These are phyloP conservation scores for Apoda limacodes DNA, from an alignment of 2,888 invertebrate species.

Conservation along the genomic window DNA sequence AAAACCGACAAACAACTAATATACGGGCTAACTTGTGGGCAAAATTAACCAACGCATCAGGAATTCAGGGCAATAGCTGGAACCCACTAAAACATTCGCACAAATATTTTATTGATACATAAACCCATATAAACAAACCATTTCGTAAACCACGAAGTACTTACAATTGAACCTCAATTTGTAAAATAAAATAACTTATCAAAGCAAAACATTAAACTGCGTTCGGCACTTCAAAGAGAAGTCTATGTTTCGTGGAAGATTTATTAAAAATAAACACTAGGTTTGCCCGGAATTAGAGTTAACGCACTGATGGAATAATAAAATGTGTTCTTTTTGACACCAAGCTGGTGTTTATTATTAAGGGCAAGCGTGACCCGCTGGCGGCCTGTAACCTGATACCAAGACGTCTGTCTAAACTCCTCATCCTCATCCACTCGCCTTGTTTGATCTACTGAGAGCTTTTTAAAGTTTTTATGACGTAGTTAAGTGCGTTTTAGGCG, in stretches of 20 bases:
- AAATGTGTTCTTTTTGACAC: conserved; percentile 65
- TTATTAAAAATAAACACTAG: conserved; percentile 54
- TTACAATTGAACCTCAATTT: conserved; percentile 20
- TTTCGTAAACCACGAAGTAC: not conserved
- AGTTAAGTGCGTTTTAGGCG: conserved; percentile 59
- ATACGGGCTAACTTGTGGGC: too few relatives aligned
- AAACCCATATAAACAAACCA: conserved; percentile 25
- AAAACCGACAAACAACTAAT: too few relatives aligned
- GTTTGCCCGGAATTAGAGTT: conserved; percentile 33
- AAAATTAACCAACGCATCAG: too few relatives aligned
- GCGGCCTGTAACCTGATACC: conserved; percentile 52
- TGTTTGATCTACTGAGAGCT: conserved; percentile 70
- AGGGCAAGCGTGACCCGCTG: conserved; percentile 64
- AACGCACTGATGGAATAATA: conserved; percentile 61
- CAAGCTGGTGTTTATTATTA: conserved; percentile 67
- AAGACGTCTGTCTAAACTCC: conserved; percentile 53
- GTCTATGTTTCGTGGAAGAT: conserved; percentile 48
- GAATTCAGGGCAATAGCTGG: conserved; percentile 38
- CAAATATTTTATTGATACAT: conserved; percentile 40
- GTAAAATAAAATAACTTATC: conserved; percentile 27
- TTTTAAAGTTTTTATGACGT: conserved; percentile 68
- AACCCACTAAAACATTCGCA: conserved; percentile 33
- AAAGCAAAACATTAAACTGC: conserved; percentile 28
- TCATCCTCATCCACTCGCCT: conserved; percentile 54
- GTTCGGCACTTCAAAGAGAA: conserved; percentile 38